phyloP scores from a whole-genome alignment of 2,113 vertebrate genomes.

The Cynoglossus semilaevis region DNA sequence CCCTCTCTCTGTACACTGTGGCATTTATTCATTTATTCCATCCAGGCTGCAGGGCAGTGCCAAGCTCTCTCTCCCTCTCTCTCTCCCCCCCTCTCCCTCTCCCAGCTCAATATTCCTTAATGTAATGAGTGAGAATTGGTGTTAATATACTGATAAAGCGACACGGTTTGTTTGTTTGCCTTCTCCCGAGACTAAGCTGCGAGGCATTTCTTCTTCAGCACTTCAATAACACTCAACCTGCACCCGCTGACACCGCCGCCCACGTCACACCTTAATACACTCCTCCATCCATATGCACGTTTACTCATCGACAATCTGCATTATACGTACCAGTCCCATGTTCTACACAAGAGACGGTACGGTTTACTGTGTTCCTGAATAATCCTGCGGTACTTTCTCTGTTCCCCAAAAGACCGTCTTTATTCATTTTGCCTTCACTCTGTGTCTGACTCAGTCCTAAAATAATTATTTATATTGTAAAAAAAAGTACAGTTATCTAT shows the following conservation, averaged over 20 bases:
- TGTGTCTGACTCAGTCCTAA: too few species aligned
- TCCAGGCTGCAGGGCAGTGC: constrained; percentile 62
- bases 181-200: constrained; percentile 61
- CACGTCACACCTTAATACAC: constrained; percentile 22
- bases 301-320: too few species aligned
- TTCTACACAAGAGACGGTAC: too few species aligned
- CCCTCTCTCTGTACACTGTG: constrained; percentile 35
- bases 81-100: constrained; percentile 34
- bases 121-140: constrained; percentile 81
- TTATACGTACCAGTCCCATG: too few species aligned
- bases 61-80: constrained; percentile 39
- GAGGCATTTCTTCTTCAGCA: constrained; percentile 65
- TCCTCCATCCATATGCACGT: not conserved
- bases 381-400: too few species aligned
- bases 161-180: constrained; percentile 72
- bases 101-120: constrained; percentile 76
- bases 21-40: constrained; percentile 69
- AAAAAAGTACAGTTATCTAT: too few species aligned
- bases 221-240: constrained; percentile 59
- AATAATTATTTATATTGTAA: too few species aligned
- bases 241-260: constrained; percentile 50
- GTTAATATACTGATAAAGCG: constrained; percentile 80
- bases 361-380: too few species aligned
- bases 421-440: too few species aligned
- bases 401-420: too few species aligned